These are phyloP conservation scores for Xerus rutilus DNA, from an alignment of 2,797 vertebrate genomes.

Conservation along the genomic window DNA sequence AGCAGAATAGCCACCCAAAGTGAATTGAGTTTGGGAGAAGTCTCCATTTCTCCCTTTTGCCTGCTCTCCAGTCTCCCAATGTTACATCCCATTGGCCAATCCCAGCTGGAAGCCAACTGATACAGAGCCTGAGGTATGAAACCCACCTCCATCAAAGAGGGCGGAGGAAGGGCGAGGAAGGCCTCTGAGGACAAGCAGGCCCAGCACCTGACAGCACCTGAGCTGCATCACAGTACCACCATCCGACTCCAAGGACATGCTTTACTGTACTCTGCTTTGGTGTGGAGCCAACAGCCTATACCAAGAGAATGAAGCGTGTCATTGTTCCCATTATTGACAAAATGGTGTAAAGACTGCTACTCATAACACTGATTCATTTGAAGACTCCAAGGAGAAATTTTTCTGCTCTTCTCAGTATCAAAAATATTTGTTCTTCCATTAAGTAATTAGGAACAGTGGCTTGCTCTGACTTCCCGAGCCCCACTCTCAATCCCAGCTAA, in stretches of 20 bases:
- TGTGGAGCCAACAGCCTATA: not conserved
- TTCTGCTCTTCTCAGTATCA: not conserved
- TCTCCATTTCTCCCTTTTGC: not conserved
- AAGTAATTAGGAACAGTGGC: not conserved
- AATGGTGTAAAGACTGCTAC: not conserved
- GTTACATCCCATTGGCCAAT: not conserved
- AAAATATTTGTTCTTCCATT: not conserved
- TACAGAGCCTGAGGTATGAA: not conserved
- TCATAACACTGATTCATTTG: not conserved
- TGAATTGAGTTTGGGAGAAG: not conserved
- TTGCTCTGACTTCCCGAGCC: accelerated
- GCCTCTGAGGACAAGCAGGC: too few species aligned
- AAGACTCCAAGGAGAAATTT: not conserved
- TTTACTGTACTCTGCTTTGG: not conserved
- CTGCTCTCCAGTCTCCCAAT: not conserved
- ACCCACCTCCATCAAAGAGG: not conserved
- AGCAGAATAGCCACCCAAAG: not conserved
- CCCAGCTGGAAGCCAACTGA: not conserved
- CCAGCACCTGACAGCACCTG: not conserved
- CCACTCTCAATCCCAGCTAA: not conserved
- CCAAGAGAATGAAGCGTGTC: not conserved
- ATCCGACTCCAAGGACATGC: not conserved
- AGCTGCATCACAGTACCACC: not conserved
- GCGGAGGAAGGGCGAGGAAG: not conserved
- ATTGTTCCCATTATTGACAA: not conserved